phyloP scores from a whole-genome alignment of 2,888 invertebrate genomes.

The Erannis defoliaria region DNA sequence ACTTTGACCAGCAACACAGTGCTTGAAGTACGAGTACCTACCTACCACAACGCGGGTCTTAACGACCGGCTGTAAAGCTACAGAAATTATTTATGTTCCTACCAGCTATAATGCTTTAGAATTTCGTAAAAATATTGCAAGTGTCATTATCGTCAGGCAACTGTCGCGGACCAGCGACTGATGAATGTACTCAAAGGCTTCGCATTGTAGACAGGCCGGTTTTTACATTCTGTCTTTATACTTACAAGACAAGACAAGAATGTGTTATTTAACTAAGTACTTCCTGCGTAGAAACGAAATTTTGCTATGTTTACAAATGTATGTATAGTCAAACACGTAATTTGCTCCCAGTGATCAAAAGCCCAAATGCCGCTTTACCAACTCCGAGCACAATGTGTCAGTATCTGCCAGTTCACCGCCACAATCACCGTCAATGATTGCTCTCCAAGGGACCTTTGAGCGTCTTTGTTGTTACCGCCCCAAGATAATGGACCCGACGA shows the following conservation, averaged over 20 bases:
- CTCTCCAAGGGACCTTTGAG: conserved; percentile 61
- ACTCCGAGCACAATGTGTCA: conserved; percentile 55
- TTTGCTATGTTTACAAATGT: conserved; percentile 9
- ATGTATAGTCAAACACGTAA: conserved; percentile 16
- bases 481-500: conserved; percentile 65
- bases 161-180: conserved; percentile 34
- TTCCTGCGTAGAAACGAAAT: background rate
- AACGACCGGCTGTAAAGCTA: conserved; percentile 46
- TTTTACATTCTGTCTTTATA: conserved; percentile 5
- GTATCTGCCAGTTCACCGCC: conserved; percentile 58
- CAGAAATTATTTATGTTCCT: conserved; percentile 44
- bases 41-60: conserved; percentile 44
- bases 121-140: conserved; percentile 41
- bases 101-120: conserved; percentile 40
- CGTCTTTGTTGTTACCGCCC: conserved; percentile 76
- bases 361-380: conserved; percentile 51
- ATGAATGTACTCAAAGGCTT: conserved; percentile 16
- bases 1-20: conserved; percentile 33
- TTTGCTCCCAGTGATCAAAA: conserved; percentile 23
- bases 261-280: background rate
- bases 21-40: conserved; percentile 31
- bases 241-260: background rate
- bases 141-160: conserved; percentile 43
- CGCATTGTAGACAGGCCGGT: background rate
- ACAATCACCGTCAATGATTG: conserved; percentile 73